A percentile compares a stretch with the other conserved stretches of the same genome.
phyloP scores from a whole-genome alignment of 2,113 vertebrate species.

The Microcebus lehilahytsara region DNA sequence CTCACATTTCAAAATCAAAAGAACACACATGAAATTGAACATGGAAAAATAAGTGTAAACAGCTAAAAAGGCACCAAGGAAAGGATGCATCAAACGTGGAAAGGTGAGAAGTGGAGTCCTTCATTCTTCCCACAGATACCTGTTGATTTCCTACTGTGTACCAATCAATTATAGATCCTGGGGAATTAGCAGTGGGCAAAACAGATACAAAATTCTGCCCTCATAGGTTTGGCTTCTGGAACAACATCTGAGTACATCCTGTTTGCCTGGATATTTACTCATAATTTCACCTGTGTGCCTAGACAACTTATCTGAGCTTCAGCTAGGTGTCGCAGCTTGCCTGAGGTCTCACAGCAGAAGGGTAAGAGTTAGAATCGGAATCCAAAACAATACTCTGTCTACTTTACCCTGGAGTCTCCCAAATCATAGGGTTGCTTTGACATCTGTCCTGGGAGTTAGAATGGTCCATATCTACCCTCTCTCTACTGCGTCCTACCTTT shows the following conservation, averaged over 20 bases:
- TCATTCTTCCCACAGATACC: not conserved
- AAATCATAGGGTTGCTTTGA: not conserved
- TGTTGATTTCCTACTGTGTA: not conserved
- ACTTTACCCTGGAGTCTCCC: not conserved
- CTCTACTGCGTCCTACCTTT: not conserved
- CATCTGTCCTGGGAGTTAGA: not conserved
- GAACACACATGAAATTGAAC: not conserved
- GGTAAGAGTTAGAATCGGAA: not conserved
- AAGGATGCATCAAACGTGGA: not conserved
- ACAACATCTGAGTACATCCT: not conserved
- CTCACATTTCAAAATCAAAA: not conserved
- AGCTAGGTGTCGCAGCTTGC: not conserved
- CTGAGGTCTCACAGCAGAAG: not conserved
- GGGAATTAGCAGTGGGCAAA: not conserved
- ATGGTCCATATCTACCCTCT: not conserved
- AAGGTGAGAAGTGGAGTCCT: not conserved
- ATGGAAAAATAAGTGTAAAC: not conserved
- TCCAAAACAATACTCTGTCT: not conserved
- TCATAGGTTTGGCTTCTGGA: not conserved
- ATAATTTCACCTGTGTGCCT: not conserved
- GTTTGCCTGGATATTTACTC: not conserved
- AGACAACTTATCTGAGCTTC: not conserved
- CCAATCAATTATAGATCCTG: not conserved
- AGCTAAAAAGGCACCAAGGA: not conserved
- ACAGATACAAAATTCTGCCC: not conserved